Evolutionary conservation across 2,113 vertebrate genomes (phyloP).

Genomic region (Nesoenas mayeri): DNA sequence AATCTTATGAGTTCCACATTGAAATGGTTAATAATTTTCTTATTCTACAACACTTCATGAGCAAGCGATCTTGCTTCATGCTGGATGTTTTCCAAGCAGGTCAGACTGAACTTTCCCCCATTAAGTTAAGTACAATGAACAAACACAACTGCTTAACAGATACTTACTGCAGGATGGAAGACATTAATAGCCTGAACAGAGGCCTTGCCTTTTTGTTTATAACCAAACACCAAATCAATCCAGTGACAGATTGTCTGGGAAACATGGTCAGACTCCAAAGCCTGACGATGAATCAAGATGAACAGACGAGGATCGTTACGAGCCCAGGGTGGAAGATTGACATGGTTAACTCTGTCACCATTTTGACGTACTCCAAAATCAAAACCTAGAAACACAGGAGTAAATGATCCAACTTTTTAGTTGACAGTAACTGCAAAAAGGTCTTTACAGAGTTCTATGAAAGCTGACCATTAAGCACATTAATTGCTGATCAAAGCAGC

Average conservation of each 20-base stretch:
- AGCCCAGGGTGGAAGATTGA: constrained; percentile 96
- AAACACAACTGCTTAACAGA: not conserved
- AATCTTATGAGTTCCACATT: not conserved
- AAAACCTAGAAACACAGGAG: constrained; percentile 81
- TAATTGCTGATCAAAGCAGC: not conserved
- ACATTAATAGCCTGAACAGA: constrained; percentile 98
- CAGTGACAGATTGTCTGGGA: constrained; percentile 97
- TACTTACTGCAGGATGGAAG: constrained; percentile 95
- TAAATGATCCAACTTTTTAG: not conserved
- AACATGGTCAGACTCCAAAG: constrained; percentile 94
- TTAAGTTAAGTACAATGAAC: not conserved
- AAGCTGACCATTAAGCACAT: not conserved
- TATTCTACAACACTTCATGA: not conserved
- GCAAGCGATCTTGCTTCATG: not conserved
- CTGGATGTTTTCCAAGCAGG: not conserved
- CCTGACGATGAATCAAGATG: constrained; percentile 95
- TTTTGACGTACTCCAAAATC: constrained; percentile 98
- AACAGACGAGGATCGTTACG: constrained; percentile 96
- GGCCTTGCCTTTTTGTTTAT: constrained; percentile 97
- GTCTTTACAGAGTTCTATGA: not conserved
- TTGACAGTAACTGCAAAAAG: not conserved
- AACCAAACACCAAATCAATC: constrained; percentile 97
- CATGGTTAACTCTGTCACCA: constrained; percentile 94
- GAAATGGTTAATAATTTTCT: not conserved
- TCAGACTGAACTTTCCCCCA: not conserved